Percentiles rank a stretch among this genome's conserved stretches.
These are phyloP conservation scores for Peromyscus polionotus DNA, from an alignment of 2,113 vertebrate genomes.

Conservation along the genomic window DNA sequence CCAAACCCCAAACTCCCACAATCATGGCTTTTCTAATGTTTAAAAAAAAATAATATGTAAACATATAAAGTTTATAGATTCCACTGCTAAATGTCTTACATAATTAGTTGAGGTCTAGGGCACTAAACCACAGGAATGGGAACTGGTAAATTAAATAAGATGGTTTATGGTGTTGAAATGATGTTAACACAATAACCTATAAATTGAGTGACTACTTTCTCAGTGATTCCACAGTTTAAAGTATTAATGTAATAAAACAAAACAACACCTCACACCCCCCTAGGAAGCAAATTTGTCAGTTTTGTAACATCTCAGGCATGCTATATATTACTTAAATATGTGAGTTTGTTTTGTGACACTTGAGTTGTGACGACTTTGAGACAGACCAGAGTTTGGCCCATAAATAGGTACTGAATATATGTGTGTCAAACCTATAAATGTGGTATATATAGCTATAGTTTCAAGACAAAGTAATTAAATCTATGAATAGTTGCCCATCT, in stretches of 20 bases:
- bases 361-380: conserved; percentile 48
- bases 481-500: not conserved
- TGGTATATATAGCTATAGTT: not conserved
- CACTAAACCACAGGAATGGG: not conserved
- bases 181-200: not conserved
- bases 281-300: conserved; percentile 45
- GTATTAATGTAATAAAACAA: not conserved
- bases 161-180: conserved; percentile 52
- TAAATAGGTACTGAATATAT: not conserved
- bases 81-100: conserved; percentile 45
- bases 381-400: not conserved
- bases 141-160: conserved; percentile 44
- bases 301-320: conserved; percentile 28
- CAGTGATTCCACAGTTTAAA: conserved; percentile 61
- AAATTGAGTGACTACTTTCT: conserved; percentile 48
- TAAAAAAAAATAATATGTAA: conserved; percentile 41
- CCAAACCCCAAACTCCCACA: not conserved
- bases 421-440: conserved; percentile 32
- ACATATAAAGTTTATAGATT: conserved; percentile 50
- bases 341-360: not conserved
- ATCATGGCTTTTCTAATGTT: not conserved
- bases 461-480: conserved; percentile 44
- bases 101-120: not conserved
- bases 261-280: not conserved
- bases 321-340: conserved; percentile 1